Base-by-base conservation (phyloP, 2,888 invertebrate species). In the Acrobeloides nanus region DNA sequence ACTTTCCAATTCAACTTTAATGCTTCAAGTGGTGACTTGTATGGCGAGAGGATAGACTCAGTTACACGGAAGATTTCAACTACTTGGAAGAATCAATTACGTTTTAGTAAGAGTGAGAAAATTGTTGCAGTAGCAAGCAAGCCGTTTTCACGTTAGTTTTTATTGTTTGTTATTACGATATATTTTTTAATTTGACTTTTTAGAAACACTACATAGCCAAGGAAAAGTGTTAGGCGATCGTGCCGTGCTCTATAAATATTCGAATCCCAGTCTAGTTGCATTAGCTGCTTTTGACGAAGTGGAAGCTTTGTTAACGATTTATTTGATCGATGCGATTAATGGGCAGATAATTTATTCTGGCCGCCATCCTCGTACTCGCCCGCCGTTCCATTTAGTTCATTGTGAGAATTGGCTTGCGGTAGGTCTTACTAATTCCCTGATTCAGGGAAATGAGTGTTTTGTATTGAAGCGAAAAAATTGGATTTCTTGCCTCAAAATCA, bases 171-270 rank as follows among this genome's bases (percentile, higher is more conserved):
- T 33, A n/a, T n/a, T n/a, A n/a, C n/a, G n/a, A n/a, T n/a, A n/a
- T 21, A 29, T 46, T 42, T 12, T 21, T 42, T n/a, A 6, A 42
- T 10, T 17, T 42, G 8, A 8, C 8, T 5, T 6, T 51, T 53
- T 24, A 59, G 59, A 59, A 31, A 32, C 41, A 6, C 34, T 89
- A 15, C 92, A 93, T 76, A 90, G 92, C 0, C 89, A 90, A 74
- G 97, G 95, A 21, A 82, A 89, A 59, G 93, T 93, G 40, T 79
- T 95, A 59, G 85, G 86, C 27, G 95, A 97, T 79, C 82, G 97
- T 55, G 88, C 88, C 64, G 97, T 99, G 44, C 82, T 95, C 29
- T 97, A 97, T 80, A 99, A 97, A 77, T 95, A 99, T 76, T 82
- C 87, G 62, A 97, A 97, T 80, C 97, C 97, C 24, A 97, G 97